These are phyloP conservation scores for Hyperopisus bebe DNA, from an alignment of 2,113 vertebrate species.

Conservation along the genomic window DNA sequence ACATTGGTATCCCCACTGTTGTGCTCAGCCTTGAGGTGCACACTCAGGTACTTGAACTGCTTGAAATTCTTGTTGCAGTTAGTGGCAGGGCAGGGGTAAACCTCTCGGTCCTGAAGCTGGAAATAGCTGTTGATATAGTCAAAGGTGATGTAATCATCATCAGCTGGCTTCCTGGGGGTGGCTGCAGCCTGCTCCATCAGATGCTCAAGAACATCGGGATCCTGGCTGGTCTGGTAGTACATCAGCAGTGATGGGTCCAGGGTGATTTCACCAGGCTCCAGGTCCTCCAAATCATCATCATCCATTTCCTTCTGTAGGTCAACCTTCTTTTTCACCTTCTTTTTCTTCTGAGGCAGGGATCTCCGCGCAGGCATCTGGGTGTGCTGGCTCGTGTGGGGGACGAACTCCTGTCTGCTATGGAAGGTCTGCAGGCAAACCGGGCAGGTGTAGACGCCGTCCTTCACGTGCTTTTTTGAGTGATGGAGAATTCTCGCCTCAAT, in stretches of 20 bases:
- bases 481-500: conserved; percentile 78
- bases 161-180: conserved; percentile 42
- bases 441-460: conserved; percentile 75
- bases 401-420: conserved; percentile 76
- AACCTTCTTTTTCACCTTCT: conserved; percentile 56
- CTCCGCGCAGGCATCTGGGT: conserved; percentile 69
- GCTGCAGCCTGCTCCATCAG: conserved; percentile 55
- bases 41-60: conserved; percentile 89
- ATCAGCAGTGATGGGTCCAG: conserved; percentile 56
- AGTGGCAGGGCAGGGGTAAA: conserved; percentile 86
- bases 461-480: conserved; percentile 88
- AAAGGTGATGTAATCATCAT: conserved; percentile 74
- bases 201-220: conserved; percentile 60
- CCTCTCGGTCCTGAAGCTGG: conserved; percentile 82
- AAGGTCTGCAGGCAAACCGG: conserved; percentile 84
- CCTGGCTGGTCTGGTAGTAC: conserved; percentile 64
- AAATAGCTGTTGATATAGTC: conserved; percentile 72
- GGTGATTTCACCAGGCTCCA: conserved; percentile 59
- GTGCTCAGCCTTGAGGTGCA: conserved; percentile 89
- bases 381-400: conserved; percentile 81
- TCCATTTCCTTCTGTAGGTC: conserved; percentile 35
- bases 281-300: conserved; percentile 45
- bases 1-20: conserved; percentile 78
- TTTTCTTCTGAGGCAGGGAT: conserved; percentile 65
- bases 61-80: conserved; percentile 82